Percentiles rank a stretch among this genome's conserved stretches.
phyloP scores from a whole-genome alignment of 37 sponge, comb jelly and placozoan species.

The Corticium candelabrum region DNA sequence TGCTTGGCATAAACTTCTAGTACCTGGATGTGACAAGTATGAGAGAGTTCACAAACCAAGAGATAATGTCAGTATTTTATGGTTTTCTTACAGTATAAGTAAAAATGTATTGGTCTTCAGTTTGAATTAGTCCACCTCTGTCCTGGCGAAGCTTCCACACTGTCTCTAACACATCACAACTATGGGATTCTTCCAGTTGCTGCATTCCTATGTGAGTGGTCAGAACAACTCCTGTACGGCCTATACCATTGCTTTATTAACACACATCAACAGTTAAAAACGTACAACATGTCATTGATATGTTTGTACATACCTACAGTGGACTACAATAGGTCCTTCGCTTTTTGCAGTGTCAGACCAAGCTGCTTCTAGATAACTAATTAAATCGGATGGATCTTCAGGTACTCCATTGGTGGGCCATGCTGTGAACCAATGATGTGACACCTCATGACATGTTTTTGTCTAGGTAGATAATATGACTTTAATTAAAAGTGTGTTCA shows the following conservation, averaged over 20 bases:
- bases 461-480: too few relatives aligned
- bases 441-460: too few relatives aligned
- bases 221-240: constrained; percentile 77
- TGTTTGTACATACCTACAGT: constrained; percentile 95
- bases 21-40: too few relatives aligned
- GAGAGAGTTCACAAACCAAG: too few relatives aligned
- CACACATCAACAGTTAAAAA: background rate
- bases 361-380: constrained; percentile 36
- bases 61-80: too few relatives aligned
- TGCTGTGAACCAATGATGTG: constrained; percentile 71
- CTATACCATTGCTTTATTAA: constrained; percentile 57
- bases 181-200: constrained; percentile 44
- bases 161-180: constrained; percentile 58
- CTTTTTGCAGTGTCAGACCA: constrained; percentile 21
- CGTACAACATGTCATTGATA: too few relatives aligned
- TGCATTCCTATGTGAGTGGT: constrained; percentile 66
- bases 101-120: constrained; percentile 57
- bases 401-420: constrained; percentile 92
- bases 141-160: constrained; percentile 79
- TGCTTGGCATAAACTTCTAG: too few relatives aligned
- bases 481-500: too few relatives aligned
- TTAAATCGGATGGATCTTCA: constrained; percentile 22
- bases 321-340: constrained; percentile 57
- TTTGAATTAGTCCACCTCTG: constrained; percentile 93
- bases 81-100: constrained; percentile 27